Evolutionary conservation across 1,140 invertebrate species (phyloP), one percentile per base, ranked within the genome.

Genomic region (Goniozus legneri): DNA sequence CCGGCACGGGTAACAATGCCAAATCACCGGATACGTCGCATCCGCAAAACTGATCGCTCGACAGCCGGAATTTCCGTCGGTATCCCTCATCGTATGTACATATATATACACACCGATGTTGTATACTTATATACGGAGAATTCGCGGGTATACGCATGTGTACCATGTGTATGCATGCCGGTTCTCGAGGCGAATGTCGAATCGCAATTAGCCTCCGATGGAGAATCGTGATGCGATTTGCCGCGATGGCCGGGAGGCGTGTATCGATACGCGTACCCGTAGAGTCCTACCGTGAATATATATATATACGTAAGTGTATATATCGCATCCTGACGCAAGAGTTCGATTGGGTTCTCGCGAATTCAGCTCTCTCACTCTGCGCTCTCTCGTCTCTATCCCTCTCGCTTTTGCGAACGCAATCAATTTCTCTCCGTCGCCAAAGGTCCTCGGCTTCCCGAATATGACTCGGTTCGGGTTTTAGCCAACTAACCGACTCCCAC

Each of bases 41-140:
- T 60, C 58, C 58, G 58, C 56, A 56, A 59, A 60, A 59, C 49
- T 55, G 50, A 60, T 60, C 56, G 58, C 27, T 43, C 57, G 48
- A 27, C 44, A 42, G 35, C 45, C 52, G 56, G 56, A 52, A 55
- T 55, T 60, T 58, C 56, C 57, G 45, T 49, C 54, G 15, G 4
- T 13, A 34, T 6, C 12, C 32, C 4, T 4, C 24, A 27, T 10
- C 4, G 24, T 27, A 4, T 27, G 10, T 27, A 10, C 24, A 27
- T 27, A 10, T 27, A n/a, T 10, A 10, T 27, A 27, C 24, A 27
- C 10, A 27, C 10, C 4, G 4, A 27, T 27, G 24, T 6, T 27
- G 10, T n/a, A 27, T 27, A 10, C 10, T n/a, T 10, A 10, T 27
- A 27, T 10, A 27, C 10, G 10, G 4, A 27, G 4, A 27, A 6